Evolutionary conservation across 2,888 invertebrate species (phyloP).

Genomic region (Tetragonisca angustula): DNA sequence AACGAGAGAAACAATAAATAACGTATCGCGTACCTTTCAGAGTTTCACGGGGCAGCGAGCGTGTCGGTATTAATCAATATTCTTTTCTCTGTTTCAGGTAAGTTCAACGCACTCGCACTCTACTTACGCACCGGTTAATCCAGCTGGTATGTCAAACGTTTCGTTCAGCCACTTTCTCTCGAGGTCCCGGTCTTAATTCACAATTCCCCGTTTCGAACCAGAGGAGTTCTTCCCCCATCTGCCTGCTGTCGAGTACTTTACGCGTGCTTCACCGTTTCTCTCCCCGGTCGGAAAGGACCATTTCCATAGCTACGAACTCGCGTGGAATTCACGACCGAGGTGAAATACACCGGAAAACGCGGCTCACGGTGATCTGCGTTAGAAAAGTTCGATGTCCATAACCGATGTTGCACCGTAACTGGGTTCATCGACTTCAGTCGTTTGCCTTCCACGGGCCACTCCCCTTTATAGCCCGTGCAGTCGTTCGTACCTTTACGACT

Average conservation of each 20-base stretch:
- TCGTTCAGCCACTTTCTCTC: conserved; percentile 44
- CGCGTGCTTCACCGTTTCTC: neutral
- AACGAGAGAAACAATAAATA: too few relatives aligned
- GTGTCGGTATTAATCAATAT: conserved; percentile 9
- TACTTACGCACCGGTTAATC: neutral
- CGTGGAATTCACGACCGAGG: neutral
- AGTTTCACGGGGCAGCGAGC: too few relatives aligned
- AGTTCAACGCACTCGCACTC: conserved; percentile 16
- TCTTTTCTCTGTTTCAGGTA: conserved; percentile 45
- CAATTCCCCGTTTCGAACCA: conserved; percentile 12
- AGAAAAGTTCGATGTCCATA: conserved; percentile 73
- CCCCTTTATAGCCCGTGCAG: conserved; percentile 9
- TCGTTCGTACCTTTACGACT: conserved; percentile 39
- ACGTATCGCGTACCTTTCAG: too few relatives aligned
- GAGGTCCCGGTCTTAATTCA: conserved; percentile 28
- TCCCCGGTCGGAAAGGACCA: neutral
- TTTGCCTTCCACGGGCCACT: neutral
- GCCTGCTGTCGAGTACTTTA: neutral
- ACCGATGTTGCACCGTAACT: conserved; percentile 59
- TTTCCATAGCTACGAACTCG: neutral
- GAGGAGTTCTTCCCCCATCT: neutral
- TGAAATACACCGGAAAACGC: conserved; percentile 5
- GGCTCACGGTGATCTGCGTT: conserved; percentile 52
- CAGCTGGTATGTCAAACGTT: conserved; percentile 43
- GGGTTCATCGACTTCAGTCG: conserved; percentile 24